Evolutionary conservation across 2,888 invertebrate species (phyloP).

Genomic region (Aproaerema taeniolella): DNA sequence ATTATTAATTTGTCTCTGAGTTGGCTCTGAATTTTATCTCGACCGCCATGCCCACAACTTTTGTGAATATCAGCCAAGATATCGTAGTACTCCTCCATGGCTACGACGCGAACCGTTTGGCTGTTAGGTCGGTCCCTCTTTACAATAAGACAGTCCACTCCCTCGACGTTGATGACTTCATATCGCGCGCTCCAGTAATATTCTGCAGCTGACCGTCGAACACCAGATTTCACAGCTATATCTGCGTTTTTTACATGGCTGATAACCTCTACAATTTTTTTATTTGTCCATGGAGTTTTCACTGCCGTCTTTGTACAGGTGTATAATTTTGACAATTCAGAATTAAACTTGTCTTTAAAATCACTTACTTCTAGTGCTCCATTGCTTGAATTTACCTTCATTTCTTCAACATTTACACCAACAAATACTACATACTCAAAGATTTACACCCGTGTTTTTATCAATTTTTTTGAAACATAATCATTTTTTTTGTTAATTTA

Average conservation of each 20-base stretch:
- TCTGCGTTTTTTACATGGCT: conserved; percentile 1
- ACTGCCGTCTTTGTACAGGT: too few relatives aligned
- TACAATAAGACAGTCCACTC: conserved; percentile 17
- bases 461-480: too few relatives aligned
- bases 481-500: too few relatives aligned
- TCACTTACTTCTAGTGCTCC: too few relatives aligned
- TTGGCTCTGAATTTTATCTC: conserved; percentile 20
- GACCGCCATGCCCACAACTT: conserved; percentile 19
- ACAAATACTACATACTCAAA: too few relatives aligned
- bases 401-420: too few relatives aligned
- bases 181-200: conserved; percentile 14
- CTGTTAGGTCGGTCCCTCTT: conserved; percentile 17
- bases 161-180: conserved; percentile 3
- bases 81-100: conserved; percentile 19
- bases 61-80: conserved; percentile 16
- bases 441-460: too few relatives aligned
- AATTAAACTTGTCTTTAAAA: too few relatives aligned
- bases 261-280: conserved; percentile 12
- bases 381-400: too few relatives aligned
- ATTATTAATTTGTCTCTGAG: conserved; percentile 20
- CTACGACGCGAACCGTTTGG: conserved; percentile 19
- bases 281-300: too few relatives aligned
- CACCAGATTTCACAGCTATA: conserved; percentile 1
- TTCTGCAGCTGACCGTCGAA: conserved; percentile 1
- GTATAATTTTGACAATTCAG: too few relatives aligned